Evolutionary conservation across 2,797 vertebrate genomes (phyloP).

Genomic region (Heteromormyrus szaboi): DNA sequence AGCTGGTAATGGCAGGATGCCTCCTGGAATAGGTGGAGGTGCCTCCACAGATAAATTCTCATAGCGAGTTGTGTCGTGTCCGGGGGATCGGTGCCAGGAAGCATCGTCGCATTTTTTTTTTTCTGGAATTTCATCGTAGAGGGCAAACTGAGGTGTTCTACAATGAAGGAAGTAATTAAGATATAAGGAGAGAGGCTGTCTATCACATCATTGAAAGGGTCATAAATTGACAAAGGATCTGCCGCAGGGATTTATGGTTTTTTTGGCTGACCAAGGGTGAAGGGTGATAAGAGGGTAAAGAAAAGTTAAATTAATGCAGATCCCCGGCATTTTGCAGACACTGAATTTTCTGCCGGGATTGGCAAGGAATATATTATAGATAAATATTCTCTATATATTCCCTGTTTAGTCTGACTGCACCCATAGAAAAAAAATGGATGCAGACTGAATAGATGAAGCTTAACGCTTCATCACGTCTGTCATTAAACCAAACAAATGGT

Average conservation of each 20-base stretch:
- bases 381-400: constrained; percentile 29
- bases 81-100: constrained; percentile 6
- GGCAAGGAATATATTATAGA: constrained; percentile 21
- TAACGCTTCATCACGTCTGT: neutral
- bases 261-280: constrained; percentile 43
- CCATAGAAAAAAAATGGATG: neutral
- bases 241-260: constrained; percentile 31
- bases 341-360: constrained; percentile 24
- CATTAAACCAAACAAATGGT: neutral
- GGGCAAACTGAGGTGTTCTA: constrained; percentile 10
- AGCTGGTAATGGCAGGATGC: neutral
- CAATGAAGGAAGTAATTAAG: constrained; percentile 16
- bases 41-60: neutral
- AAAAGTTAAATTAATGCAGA: constrained; percentile 31
- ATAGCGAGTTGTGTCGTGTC: neutral
- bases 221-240: constrained; percentile 28
- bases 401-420: constrained; percentile 4
- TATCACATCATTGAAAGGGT: constrained; percentile 23
- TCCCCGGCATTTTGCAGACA: constrained; percentile 32
- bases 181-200: constrained; percentile 15
- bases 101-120: neutral
- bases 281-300: constrained; percentile 31
- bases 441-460: neutral
- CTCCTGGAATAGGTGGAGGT: neutral
- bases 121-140: neutral